Evolutionary conservation across 2,888 invertebrate species (phyloP).

Genomic region (Arrhopalites spinosus): DNA sequence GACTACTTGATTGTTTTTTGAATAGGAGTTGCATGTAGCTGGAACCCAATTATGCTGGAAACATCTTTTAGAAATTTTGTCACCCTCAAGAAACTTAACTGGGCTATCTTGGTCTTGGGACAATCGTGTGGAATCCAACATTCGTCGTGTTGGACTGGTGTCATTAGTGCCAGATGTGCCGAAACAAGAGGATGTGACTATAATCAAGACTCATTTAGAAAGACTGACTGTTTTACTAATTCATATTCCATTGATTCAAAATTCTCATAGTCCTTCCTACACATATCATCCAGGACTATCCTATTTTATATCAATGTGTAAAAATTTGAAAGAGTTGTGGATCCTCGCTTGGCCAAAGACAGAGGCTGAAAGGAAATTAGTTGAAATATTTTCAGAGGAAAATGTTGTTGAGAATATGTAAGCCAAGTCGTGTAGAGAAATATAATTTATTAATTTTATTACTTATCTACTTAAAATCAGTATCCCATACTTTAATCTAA

Average conservation of each 20-base stretch:
- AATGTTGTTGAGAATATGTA: slow-evolving; percentile 29
- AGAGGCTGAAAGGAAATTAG: slow-evolving; percentile 42
- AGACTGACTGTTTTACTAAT: slow-evolving; percentile 28
- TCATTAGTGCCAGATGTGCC: neutral
- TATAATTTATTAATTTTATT: too few species aligned
- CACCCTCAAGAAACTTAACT: neutral
- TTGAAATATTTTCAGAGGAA: slow-evolving; percentile 42
- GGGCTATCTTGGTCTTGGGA: slow-evolving; percentile 52
- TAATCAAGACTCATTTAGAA: neutral
- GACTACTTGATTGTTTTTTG: neutral
- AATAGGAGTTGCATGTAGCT: slow-evolving; percentile 44
- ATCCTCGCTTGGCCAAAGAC: slow-evolving; percentile 51
- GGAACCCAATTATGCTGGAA: slow-evolving; percentile 49
- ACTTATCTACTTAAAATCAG: too few species aligned
- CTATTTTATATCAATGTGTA: slow-evolving; percentile 48
- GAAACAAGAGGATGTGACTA: neutral
- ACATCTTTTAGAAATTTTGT: slow-evolving; percentile 48
- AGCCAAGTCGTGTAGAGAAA: too few species aligned
- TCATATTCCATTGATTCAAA: slow-evolving; percentile 44
- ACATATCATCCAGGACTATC: slow-evolving; percentile 44
- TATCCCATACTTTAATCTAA: too few species aligned
- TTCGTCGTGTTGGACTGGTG: neutral
- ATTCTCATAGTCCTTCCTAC: slow-evolving; percentile 34
- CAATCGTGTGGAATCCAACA: slow-evolving; percentile 40
- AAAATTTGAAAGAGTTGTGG: slow-evolving; percentile 48